phyloP scores from a whole-genome alignment of 1,140 invertebrate species.

The Muscidifurax raptorellus region DNA sequence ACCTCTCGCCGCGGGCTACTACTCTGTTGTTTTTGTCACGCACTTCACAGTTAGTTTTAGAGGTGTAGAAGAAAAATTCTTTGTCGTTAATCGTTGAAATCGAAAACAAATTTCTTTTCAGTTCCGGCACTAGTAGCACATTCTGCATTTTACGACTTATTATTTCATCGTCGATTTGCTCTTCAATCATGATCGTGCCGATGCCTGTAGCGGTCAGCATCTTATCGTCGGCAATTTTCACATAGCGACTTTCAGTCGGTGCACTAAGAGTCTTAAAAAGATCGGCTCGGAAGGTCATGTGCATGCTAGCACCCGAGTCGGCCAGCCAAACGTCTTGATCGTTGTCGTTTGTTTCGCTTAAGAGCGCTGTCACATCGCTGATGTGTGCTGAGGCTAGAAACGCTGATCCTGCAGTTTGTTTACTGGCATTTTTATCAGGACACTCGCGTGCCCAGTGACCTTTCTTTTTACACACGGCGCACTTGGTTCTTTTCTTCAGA shows the following conservation, averaged over 20 bases:
- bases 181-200: constrained; percentile 30
- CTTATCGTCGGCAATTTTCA: no score
- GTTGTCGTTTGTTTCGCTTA: no score
- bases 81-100: constrained; percentile 22
- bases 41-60: constrained; percentile 8
- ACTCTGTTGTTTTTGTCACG: background rate
- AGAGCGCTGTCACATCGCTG: no score
- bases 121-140: constrained; percentile 39
- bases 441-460: constrained; percentile 9
- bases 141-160: constrained; percentile 33
- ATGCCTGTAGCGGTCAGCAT: constrained; percentile 2
- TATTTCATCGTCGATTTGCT: constrained; percentile 18
- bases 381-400: no score
- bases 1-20: background rate
- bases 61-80: constrained; percentile 9
- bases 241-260: no score
- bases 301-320: no score
- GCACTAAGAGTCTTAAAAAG: no score
- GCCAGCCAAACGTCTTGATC: no score
- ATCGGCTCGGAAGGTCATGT: no score
- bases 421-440: no score
- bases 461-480: constrained; percentile 13
- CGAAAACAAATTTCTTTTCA: constrained; percentile 48
- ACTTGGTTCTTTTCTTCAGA: constrained; percentile 22
- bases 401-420: no score